These are phyloP conservation scores for Teleogryllus occipitalis DNA, from an alignment of 1,140 invertebrate species.

Conservation along the genomic window DNA sequence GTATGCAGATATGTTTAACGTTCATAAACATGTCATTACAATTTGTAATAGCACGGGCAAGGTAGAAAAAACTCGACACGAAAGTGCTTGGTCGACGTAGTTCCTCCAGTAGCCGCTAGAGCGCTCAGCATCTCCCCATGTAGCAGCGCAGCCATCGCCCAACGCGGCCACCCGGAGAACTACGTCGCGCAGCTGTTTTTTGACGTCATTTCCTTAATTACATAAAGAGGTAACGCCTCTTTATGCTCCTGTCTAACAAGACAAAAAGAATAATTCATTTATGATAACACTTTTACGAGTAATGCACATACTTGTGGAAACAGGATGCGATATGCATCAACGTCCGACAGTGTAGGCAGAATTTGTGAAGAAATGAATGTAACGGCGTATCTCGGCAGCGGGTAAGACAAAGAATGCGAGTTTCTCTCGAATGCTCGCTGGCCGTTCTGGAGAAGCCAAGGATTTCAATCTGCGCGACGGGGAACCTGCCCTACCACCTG, in stretches of 20 bases:
- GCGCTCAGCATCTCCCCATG: neutral
- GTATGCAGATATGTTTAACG: neutral
- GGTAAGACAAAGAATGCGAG: too few species aligned
- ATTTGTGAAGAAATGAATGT: too few species aligned
- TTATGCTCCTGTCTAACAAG: neutral
- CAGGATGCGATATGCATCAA: too few species aligned
- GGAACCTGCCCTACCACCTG: too few species aligned
- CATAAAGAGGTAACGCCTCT: neutral
- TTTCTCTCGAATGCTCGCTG: too few species aligned
- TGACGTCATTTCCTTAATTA: conserved; percentile 1
- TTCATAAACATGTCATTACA: conserved; percentile 1
- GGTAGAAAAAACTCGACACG: neutral
- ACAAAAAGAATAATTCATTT: neutral
- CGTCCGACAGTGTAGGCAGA: too few species aligned
- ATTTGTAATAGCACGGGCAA: neutral
- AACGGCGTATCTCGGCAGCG: too few species aligned
- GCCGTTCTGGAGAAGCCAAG: too few species aligned
- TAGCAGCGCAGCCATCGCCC: neutral
- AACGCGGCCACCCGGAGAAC: neutral
- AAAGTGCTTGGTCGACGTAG: neutral
- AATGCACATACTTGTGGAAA: too few species aligned
- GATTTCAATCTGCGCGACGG: too few species aligned
- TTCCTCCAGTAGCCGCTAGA: too few species aligned
- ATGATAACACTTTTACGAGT: neutral
- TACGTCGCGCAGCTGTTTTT: neutral